Evolutionary conservation across 2,797 vertebrate species (phyloP), one percentile per base, ranked within the genome.

Genomic region (Aselliscus stoliczkanus): DNA sequence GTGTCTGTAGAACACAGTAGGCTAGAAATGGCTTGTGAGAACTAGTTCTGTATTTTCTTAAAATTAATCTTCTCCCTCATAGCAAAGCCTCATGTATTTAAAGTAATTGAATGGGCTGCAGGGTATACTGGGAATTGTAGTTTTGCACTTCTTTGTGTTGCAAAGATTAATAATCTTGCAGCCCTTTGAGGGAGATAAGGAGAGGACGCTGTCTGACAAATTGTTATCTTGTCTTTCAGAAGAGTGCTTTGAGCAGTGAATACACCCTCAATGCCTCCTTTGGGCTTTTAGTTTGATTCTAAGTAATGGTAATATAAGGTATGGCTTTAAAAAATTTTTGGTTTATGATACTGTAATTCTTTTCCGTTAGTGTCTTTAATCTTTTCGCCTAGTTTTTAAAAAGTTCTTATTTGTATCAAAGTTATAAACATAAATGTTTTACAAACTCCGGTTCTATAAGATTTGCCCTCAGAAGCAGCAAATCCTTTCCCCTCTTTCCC

Each of bases 71-170:
- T 37, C 70, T 82, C 50, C 52, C 87, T 97, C 37, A 90, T 89
- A 90, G 97, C 80, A 94, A 95, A 95, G 96, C 50, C 82, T 97
- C 77, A 0, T 86, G 96, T 96, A 92, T 95, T 95, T 97, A 80
- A 58, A 95, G 96, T 98, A 98, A 97, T 98, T 97, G 97, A 97
- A 97, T 96, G 93, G 96, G 95, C 98, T 97, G 96, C 95, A 89
- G 97, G 97, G 96, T 97, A 97, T 85, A 75, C 95, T 0, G 97
- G 98, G 98, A 98, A 97, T 96, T 98, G 97, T 98, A 98, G 98
- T 98, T 98, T 96, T 96, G 81, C 84, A 86, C 67, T 94, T 88
- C 86, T 97, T 96, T 97, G 95, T 97, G 88, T 98, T 98, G 91
- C 76, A 88, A 97, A 98, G 98, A 98, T 98, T 97, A 98, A 97